Conservation (phyloP, 2,888 invertebrate species). For the Gymnoscelis rufifasciata region DNA sequence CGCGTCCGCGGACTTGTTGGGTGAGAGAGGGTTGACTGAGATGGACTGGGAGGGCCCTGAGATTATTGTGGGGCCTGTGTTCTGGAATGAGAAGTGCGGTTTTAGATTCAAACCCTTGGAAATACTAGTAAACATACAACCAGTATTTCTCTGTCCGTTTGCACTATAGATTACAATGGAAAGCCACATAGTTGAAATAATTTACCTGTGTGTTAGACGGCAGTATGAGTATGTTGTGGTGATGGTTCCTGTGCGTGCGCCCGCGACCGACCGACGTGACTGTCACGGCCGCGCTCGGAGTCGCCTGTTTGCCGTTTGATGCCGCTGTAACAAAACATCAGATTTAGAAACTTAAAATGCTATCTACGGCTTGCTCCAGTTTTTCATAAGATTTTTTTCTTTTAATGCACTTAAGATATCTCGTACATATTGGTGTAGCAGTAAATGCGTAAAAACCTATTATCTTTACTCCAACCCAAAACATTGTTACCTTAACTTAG, state of each 20-base stretch:
- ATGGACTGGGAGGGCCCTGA: conserved; percentile 58
- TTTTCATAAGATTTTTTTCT: no score
- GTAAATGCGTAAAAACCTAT: no score
- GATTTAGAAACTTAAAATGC: not conserved
- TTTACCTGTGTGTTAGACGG: conserved; percentile 35
- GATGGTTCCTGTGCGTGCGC: conserved; percentile 73
- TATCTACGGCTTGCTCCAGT: no score
- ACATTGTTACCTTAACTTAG: not conserved
- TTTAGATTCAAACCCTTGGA: no score
- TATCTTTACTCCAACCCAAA: no score
- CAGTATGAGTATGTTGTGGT: conserved; percentile 65
- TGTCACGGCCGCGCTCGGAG: conserved; percentile 61
- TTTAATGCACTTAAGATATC: no score
- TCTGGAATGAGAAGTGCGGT: no score
- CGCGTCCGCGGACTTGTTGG: conserved; percentile 62
- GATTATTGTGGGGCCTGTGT: conserved; percentile 49
- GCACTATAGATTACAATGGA: no score
- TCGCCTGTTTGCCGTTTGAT: conserved; percentile 34
- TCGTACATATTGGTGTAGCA: no score
- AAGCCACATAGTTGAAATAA: no score
- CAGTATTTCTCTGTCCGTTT: no score
- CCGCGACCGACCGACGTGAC: conserved; percentile 78
- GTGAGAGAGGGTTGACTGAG: conserved; percentile 59
- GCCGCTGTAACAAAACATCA: conserved; percentile 6
- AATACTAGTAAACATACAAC: no score